phyloP scores from a whole-genome alignment of 2,113 vertebrate genomes.

The Abramis brama region DNA sequence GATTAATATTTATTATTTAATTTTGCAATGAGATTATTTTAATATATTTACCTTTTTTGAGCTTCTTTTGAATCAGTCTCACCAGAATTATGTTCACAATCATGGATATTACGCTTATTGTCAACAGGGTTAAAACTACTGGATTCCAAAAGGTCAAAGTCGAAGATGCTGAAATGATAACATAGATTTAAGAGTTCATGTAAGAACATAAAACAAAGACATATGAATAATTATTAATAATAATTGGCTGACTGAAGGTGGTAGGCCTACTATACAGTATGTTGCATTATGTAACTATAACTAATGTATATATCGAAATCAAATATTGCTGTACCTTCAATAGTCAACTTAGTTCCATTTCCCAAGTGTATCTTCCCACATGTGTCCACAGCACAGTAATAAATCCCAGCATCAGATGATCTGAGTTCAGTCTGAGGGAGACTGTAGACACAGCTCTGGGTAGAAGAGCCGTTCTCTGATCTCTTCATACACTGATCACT shows the following conservation, averaged over 20 bases:
- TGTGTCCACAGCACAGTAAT: constrained; percentile 60
- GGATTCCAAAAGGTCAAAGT: neutral
- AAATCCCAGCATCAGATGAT: constrained; percentile 55
- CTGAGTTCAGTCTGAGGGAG: constrained; percentile 51
- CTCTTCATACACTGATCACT: constrained; percentile 46
- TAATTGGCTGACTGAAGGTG: neutral
- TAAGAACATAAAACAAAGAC: neutral
- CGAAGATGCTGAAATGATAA: neutral
- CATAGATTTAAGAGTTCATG: neutral
- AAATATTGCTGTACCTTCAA: constrained; percentile 11
- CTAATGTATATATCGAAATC: neutral
- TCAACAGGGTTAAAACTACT: neutral
- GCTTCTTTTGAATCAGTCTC: neutral
- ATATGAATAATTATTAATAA: neutral
- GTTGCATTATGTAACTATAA: too few species aligned
- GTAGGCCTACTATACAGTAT: neutral
- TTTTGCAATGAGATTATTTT: neutral
- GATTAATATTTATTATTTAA: neutral
- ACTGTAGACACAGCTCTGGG: constrained; percentile 58
- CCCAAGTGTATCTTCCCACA: constrained; percentile 63
- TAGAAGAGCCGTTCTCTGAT: constrained; percentile 1
- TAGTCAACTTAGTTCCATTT: constrained; percentile 44
- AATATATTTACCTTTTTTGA: neutral
- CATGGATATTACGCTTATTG: neutral
- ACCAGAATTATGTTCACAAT: neutral